Evolutionary conservation across 2,113 vertebrate species (phyloP), one percentile per base, ranked within the genome.

Genomic region (Hyla sarda): DNA sequence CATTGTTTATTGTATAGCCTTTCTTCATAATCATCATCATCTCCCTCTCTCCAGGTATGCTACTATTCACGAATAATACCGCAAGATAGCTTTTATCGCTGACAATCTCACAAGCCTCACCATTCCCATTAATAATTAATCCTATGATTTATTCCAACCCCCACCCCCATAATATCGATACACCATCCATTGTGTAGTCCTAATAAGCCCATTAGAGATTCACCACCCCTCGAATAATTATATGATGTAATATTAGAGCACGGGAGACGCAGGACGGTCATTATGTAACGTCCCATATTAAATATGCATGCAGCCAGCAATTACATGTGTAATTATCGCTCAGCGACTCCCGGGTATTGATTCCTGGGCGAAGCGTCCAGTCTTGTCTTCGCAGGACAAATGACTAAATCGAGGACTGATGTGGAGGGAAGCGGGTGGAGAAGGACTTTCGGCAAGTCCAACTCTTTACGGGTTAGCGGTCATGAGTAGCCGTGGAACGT

Each of bases 181-280:
- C 65, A 25, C 37, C n/a, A 41, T 73, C 84, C 84, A 79, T 86
- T 86, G 62, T 21, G 77, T 48, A 80, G 84, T 85, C 84, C 80
- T 41, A 58, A 58, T 78, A 67, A 48, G 14, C 65, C 50, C 76
- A 54, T 50, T 72, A 71, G 84, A 56, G 60, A 80, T 86, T 80
- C 76, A 87, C 62, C 67, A 50, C 67, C 85, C 37, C 47, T 56
- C 85, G 74, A 74, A 62, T 76, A 83, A 87, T 82, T 48, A 56
- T 80, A 87, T 82, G 85, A 87, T 74, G 78, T 87, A 47, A 82
- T 74, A 74, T 72, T 34, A 71, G 58, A 67, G 47, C 84, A 86
- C 62, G 48, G 1, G 19, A 48, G 41, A 74, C 71, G 62, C 47
- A 85, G 56, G 65, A 62, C 67, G 48, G 50, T 82, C 45, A 82